These are phyloP conservation scores for Harmothoe impar DNA, from an alignment of 2,888 invertebrate genomes.

Conservation along the genomic window DNA sequence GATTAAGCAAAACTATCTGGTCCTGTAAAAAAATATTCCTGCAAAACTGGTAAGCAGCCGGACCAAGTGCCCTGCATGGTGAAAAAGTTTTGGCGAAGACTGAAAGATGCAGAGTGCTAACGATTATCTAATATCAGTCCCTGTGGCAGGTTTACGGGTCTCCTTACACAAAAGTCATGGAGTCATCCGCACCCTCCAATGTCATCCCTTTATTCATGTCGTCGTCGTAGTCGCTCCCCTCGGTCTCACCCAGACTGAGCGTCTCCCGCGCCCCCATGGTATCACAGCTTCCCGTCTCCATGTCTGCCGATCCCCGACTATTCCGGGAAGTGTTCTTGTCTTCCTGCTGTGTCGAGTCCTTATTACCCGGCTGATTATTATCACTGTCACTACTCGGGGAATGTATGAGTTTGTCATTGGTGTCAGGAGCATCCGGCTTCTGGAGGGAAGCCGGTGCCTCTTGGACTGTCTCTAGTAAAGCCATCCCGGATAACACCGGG, in stretches of 20 bases:
- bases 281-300: neutral
- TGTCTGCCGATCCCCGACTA: neutral
- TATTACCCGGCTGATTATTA: no score
- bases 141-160: neutral
- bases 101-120: no score
- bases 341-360: neutral
- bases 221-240: neutral
- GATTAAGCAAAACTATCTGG: no score
- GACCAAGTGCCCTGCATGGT: no score
- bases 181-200: conserved; percentile 37
- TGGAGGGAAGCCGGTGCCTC: no score
- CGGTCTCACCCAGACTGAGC: neutral
- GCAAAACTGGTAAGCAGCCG: no score
- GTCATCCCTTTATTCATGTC: neutral
- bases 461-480: no score
- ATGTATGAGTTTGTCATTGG: conserved; percentile 21
- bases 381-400: neutral
- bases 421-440: neutral
- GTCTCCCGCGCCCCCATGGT: neutral
- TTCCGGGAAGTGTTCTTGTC: neutral
- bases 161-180: conserved; percentile 54
- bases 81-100: no score
- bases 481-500: no score
- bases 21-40: no score
- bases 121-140: neutral